These are phyloP conservation scores for Pedetes capensis DNA, from an alignment of 2,113 vertebrate species.

Conservation along the genomic window DNA sequence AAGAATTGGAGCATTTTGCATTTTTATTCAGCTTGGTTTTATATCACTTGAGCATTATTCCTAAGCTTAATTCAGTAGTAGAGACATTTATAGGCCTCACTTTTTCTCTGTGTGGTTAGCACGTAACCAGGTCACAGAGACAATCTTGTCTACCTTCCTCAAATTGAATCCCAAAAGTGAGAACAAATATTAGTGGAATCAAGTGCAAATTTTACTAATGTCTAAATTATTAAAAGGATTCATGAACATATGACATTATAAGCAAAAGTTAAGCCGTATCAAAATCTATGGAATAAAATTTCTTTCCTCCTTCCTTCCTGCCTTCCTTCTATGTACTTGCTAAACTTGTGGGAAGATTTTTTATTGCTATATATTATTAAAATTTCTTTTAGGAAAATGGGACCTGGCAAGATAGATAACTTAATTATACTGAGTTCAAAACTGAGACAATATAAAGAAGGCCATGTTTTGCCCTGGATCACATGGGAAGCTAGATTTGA, in stretches of 20 bases:
- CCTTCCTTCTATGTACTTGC: neutral
- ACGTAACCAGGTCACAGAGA: conserved; percentile 57
- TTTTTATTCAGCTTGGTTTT: conserved; percentile 68
- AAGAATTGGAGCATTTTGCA: conserved; percentile 45
- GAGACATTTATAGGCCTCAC: neutral
- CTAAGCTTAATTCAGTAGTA: conserved; percentile 69
- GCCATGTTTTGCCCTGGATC: neutral
- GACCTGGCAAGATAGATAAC: neutral
- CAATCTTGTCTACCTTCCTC: neutral
- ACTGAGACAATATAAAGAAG: neutral
- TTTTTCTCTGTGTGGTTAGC: conserved; percentile 44
- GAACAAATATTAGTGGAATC: conserved; percentile 45
- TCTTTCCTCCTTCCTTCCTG: neutral
- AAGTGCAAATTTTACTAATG: neutral
- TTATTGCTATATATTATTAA: neutral
- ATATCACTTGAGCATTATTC: conserved; percentile 69
- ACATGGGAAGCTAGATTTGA: neutral
- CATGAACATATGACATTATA: neutral
- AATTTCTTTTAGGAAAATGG: neutral
- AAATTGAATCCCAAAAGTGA: conserved; percentile 7
- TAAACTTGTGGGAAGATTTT: neutral
- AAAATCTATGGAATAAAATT: neutral
- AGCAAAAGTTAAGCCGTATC: neutral
- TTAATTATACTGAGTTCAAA: neutral
- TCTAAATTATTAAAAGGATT: conserved; percentile 9